Conservation (phyloP, 2,888 invertebrate genomes). For the Sipha maydis region DNA sequence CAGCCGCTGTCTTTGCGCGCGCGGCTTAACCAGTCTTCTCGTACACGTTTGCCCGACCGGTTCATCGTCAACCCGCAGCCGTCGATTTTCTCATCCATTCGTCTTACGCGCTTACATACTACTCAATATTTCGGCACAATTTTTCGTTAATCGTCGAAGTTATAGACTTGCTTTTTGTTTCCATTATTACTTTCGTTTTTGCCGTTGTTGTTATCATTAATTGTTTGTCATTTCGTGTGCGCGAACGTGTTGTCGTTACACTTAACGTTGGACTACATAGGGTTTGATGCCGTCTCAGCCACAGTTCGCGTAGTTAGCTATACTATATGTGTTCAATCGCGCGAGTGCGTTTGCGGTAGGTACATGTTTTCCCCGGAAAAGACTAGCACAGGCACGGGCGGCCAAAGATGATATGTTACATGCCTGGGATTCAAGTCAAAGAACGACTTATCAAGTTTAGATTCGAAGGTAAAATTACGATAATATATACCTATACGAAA, state of each 20-base stretch:
- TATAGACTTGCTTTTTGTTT: not conserved
- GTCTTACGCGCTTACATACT: not conserved
- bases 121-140: not conserved
- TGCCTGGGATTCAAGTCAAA: constrained; percentile 66
- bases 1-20: constrained; percentile 13
- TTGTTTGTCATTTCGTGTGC: not conserved
- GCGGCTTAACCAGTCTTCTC: constrained; percentile 39
- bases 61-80: not conserved
- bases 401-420: constrained; percentile 65
- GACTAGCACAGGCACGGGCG: constrained; percentile 15
- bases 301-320: not conserved
- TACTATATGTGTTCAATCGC: not conserved
- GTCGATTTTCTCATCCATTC: not conserved
- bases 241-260: not conserved
- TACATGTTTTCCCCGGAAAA: constrained; percentile 50
- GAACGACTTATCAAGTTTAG: constrained; percentile 57
- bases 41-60: constrained; percentile 46
- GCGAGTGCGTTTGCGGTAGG: not conserved
- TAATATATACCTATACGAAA: not conserved
- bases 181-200: not conserved
- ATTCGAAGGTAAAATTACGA: constrained; percentile 40
- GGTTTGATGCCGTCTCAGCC: not conserved
- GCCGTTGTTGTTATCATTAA: not conserved
- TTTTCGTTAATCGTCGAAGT: not conserved
- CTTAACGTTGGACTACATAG: not conserved